A percentile compares a stretch with the other conserved stretches of the same genome.
phyloP scores from a whole-genome alignment of 2,113 vertebrate species.

The Paratilapia polleni region DNA sequence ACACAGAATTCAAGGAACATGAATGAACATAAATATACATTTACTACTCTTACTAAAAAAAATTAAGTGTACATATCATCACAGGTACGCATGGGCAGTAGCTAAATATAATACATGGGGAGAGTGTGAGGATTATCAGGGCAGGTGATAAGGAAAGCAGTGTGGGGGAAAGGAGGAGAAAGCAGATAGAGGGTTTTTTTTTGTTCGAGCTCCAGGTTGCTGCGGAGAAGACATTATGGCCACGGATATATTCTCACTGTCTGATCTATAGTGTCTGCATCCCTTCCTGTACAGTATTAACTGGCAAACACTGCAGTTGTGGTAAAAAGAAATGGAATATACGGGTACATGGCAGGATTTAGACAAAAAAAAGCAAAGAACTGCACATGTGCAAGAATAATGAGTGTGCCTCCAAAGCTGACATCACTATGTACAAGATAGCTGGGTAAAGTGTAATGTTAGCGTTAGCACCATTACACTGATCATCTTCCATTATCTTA shows the following conservation, averaged over 20 bases:
- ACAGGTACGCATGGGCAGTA: not conserved
- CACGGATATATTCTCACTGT: not conserved
- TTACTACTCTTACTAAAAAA: not conserved
- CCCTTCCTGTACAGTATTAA: not conserved
- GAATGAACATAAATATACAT: not conserved
- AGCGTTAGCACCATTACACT: not conserved
- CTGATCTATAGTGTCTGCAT: not conserved
- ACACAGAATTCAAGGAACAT: not conserved
- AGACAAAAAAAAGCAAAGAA: not conserved
- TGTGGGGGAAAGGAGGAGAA: not conserved
- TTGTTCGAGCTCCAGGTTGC: not conserved
- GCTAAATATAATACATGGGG: not conserved
- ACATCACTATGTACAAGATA: not conserved
- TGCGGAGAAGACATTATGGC: not conserved
- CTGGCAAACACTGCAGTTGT: not conserved
- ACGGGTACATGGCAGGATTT: fast-evolving
- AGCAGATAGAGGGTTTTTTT: not conserved
- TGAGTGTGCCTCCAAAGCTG: not conserved
- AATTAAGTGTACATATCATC: not conserved
- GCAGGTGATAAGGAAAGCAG: not conserved
- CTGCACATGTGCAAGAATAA: not conserved
- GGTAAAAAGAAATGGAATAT: not conserved
- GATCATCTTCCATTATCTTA: not conserved
- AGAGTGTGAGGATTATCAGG: not conserved
- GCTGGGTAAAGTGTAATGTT: not conserved